Base-by-base conservation (phyloP, 1,140 invertebrate species). In the Zaprionus taronus region DNA sequence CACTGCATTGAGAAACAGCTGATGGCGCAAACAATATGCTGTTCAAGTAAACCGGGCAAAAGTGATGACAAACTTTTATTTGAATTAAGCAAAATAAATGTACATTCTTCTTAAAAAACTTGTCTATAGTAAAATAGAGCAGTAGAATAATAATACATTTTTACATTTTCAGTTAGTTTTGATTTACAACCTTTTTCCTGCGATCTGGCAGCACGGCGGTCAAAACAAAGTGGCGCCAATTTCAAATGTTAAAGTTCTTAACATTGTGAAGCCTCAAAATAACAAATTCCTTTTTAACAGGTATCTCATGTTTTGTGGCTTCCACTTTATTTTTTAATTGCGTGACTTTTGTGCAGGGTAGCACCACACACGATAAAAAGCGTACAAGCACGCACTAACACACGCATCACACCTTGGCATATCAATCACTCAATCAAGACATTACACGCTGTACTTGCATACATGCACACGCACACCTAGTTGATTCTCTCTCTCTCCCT, bases 381-480 rank as follows among this genome's bases (percentile, higher is more conserved):
- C 24, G 22, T 1, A n/a, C 34, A 74, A 62, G 66, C 66, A 62
- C 49, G 34, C 28, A 73, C 6, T 11, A 20, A 51, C 5, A 26
- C 36, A 56, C 49, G 65, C 38, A 57, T 58, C 38, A 58, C 38
- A 67, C 73, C 61, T 81, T 73, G 53, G 60, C 68, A 78, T 24
- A 47, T 77, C 71, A 65, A 83, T 72, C 34, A 65, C 75, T 83
- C 67, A 72, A 72, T 83, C 76, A 65, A 69, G 60, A 75, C 24
- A 38, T 55, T 65, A 80, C 51, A 63, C 66, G 34, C 11, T 41
- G 17, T 75, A 53, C 22, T 76, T 36, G 20, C 15, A 24, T 28
- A 17, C 44, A 61, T 15, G 15, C 57, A 53, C 53, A 47, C 41
- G 26, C 26, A 14, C 22, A 28, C 36, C 60, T 4, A 26, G 51